Percentiles rank a stretch among this genome's conserved stretches.
phyloP scores from a whole-genome alignment of 2,797 vertebrate species.

The Carapus acus region DNA sequence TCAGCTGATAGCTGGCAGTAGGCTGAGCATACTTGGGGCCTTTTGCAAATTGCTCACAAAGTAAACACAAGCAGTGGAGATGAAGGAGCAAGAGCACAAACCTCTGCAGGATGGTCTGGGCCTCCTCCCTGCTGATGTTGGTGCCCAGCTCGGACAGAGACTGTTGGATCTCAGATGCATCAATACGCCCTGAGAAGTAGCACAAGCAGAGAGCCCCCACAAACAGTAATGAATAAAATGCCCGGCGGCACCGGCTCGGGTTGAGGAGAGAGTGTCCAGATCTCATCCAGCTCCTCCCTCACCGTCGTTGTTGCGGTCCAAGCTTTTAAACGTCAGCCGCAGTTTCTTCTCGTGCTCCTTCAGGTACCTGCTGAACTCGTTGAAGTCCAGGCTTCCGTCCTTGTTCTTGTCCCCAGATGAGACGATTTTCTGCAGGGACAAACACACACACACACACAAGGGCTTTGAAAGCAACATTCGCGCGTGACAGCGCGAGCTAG shows the following conservation, averaged over 20 bases:
- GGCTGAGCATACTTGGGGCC: no score
- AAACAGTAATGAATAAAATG: slow-evolving; percentile 4
- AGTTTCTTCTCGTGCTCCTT: slow-evolving; percentile 95
- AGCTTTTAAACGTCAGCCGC: slow-evolving; percentile 86
- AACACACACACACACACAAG: no score
- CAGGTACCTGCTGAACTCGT: slow-evolving; percentile 87
- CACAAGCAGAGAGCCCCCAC: no score
- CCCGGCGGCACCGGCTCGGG: slow-evolving; percentile 19
- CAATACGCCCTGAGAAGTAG: slow-evolving; percentile 90
- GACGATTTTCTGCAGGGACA: slow-evolving; percentile 85
- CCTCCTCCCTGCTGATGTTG: slow-evolving; percentile 78
- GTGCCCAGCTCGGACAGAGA: slow-evolving; percentile 83
- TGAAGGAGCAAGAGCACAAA: slow-evolving; percentile 35
- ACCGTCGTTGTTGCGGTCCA: slow-evolving; percentile 94
- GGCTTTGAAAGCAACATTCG: no score
- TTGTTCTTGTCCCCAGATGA: slow-evolving; percentile 82
- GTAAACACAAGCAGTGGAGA: not conserved
- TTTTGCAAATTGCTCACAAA: not conserved
- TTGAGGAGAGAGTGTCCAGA: not conserved
- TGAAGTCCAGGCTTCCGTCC: slow-evolving; percentile 86
- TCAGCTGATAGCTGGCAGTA: not conserved
- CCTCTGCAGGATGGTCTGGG: slow-evolving; percentile 85
- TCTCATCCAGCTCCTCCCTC: slow-evolving; percentile 7
- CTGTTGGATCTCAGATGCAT: slow-evolving; percentile 87
- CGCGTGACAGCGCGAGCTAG: no score